Percentiles rank a stretch among this genome's conserved stretches.
phyloP scores from a whole-genome alignment of 2,888 invertebrate species.

The Frankliniella intonsa region DNA sequence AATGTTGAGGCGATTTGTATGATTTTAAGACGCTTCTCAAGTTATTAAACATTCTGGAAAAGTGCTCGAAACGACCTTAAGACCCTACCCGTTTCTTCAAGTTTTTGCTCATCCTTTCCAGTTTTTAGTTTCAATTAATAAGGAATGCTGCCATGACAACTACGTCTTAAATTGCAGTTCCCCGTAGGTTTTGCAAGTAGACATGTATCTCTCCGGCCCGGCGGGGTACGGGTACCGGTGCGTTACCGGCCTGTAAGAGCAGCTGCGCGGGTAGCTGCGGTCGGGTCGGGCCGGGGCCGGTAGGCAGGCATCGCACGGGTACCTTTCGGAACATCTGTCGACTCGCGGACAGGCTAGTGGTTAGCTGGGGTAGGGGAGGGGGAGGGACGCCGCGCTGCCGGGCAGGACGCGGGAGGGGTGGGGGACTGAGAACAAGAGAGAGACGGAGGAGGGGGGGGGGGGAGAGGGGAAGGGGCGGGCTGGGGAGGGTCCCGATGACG shows the following conservation, averaged over 20 bases:
- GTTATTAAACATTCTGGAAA: too few species aligned
- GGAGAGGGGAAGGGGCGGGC: background rate
- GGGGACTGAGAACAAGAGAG: background rate
- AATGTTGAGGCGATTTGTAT: too few species aligned
- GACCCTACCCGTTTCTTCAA: background rate
- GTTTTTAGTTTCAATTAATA: too few species aligned
- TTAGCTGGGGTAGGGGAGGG: background rate
- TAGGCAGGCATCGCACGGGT: background rate
- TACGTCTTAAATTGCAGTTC: too few species aligned
- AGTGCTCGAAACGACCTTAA: background rate
- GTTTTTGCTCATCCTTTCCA: background rate
- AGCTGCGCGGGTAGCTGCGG: background rate
- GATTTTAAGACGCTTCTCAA: too few species aligned
- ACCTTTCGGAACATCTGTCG: slow-evolving; percentile 8
- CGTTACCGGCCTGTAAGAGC: background rate
- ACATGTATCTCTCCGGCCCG: too few species aligned
- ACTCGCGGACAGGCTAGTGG: background rate
- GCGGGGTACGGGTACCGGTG: too few species aligned
- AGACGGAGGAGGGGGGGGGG: background rate
- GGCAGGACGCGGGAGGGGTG: background rate
- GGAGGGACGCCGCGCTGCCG: background rate
- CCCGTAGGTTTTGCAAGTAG: too few species aligned
- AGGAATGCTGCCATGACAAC: too few species aligned
- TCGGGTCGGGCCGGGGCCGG: background rate
- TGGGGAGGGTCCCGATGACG: background rate